A percentile compares a stretch with the other conserved stretches of the same genome.
These are phyloP conservation scores for Diadromus collaris DNA, from an alignment of 2,888 invertebrate species.

Conservation along the genomic window DNA sequence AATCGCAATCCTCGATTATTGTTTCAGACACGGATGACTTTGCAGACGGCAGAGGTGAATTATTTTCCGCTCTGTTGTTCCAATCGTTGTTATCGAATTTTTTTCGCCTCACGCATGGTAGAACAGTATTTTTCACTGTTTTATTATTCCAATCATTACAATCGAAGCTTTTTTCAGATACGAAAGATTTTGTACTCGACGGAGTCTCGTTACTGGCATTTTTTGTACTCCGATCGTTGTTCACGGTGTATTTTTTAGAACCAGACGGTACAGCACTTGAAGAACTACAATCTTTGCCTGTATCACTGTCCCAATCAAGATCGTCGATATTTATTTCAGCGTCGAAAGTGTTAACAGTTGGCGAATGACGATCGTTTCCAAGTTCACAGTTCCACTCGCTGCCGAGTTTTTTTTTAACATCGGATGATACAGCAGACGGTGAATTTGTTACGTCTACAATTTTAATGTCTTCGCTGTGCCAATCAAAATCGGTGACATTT, in stretches of 20 bases:
- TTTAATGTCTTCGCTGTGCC: background rate
- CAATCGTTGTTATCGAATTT: background rate
- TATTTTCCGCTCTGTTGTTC: background rate
- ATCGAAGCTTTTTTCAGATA: background rate
- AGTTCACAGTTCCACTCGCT: background rate
- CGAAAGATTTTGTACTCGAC: background rate
- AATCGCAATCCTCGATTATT: conserved; percentile 64
- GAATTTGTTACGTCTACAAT: background rate
- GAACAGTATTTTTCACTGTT: background rate
- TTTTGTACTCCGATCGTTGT: background rate
- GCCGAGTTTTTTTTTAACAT: background rate
- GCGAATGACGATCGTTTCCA: background rate
- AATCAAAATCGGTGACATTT: conserved; percentile 15
- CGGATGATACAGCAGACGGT: background rate
- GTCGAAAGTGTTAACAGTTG: background rate
- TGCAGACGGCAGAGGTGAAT: background rate
- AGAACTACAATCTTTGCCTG: background rate
- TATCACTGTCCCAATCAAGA: background rate
- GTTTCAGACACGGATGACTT: conserved; percentile 30
- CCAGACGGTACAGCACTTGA: background rate
- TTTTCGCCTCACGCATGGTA: background rate
- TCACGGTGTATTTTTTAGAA: background rate
- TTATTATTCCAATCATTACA: background rate
- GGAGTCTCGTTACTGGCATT: background rate
- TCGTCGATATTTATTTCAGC: conserved; percentile 5